Conservation (phyloP, 92 coral and sea anemone species). For the Umimayanthus kanabou region DNA sequence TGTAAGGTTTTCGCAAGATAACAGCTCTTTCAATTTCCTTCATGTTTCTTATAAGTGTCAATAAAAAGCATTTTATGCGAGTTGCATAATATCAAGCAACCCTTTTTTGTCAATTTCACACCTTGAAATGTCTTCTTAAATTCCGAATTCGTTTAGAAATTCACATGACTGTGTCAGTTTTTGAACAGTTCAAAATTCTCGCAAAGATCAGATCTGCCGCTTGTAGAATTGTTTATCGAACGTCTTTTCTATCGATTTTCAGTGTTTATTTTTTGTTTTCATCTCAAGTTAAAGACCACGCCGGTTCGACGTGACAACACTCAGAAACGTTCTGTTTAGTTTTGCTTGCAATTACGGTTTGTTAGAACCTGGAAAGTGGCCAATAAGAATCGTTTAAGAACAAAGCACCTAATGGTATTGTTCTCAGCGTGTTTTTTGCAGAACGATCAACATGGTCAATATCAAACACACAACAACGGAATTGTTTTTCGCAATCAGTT, state of each 20-base stretch:
- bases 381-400: slow-evolving; percentile 38
- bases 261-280: not conserved
- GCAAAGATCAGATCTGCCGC: not conserved
- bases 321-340: slow-evolving; percentile 25
- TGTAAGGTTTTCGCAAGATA: not conserved
- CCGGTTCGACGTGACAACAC: slow-evolving; percentile 11
- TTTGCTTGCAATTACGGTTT: slow-evolving; percentile 28
- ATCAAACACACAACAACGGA: slow-evolving; percentile 12
- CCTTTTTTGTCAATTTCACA: slow-evolving; percentile 48
- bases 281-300: slow-evolving; percentile 15
- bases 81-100: slow-evolving; percentile 29
- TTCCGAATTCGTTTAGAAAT: slow-evolving; percentile 38
- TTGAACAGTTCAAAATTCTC: slow-evolving; percentile 7
- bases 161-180: slow-evolving; percentile 23
- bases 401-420: slow-evolving; percentile 42
- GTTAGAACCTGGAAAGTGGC: slow-evolving; percentile 23
- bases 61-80: slow-evolving; percentile 16
- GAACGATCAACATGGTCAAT: slow-evolving; percentile 42
- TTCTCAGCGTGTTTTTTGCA: slow-evolving; percentile 46
- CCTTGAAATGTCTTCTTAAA: slow-evolving; percentile 36
- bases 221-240: not conserved
- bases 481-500: slow-evolving; percentile 27
- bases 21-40: not conserved
- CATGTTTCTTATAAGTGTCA: slow-evolving; percentile 10
- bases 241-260: not conserved